phyloP scores from a whole-genome alignment of 2,113 vertebrate species.

The Acinonyx jubatus region DNA sequence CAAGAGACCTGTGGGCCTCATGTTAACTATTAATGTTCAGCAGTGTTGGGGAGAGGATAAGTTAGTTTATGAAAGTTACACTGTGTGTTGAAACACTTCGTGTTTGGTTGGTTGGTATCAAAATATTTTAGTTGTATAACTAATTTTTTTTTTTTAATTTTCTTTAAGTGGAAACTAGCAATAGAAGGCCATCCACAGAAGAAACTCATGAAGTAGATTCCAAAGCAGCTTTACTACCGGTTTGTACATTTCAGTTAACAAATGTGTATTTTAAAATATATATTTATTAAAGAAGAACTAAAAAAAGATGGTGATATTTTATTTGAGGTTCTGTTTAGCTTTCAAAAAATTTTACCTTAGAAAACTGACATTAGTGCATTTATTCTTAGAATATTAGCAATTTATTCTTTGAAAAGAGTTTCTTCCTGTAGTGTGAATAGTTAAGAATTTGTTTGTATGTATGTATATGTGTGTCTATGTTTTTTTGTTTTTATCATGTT shows the following conservation, averaged over 20 bases:
- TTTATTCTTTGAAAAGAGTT: neutral
- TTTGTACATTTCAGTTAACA: constrained; percentile 80
- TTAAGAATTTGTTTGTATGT: neutral
- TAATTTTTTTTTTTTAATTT: neutral
- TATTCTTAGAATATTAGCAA: neutral
- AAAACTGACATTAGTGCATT: constrained; percentile 23
- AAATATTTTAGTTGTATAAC: neutral
- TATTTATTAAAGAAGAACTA: constrained; percentile 4
- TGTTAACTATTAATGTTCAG: neutral
- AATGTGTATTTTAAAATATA: neutral
- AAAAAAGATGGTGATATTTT: neutral
- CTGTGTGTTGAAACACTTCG: neutral
- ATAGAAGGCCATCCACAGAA: constrained; percentile 87
- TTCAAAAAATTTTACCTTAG: neutral
- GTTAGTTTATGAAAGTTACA: neutral
- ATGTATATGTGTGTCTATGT: neutral
- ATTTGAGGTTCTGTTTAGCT: neutral
- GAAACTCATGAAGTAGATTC: constrained; percentile 91
- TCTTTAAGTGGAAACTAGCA: constrained; percentile 86
- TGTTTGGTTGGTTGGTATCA: neutral
- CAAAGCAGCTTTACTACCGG: constrained; percentile 89
- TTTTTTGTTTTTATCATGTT: neutral
- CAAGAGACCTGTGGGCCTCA: neutral
- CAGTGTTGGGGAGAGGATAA: neutral
- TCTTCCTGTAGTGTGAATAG: neutral